phyloP scores from a whole-genome alignment of 2,888 invertebrate species.

The Lepidocyrtoides sp. region DNA sequence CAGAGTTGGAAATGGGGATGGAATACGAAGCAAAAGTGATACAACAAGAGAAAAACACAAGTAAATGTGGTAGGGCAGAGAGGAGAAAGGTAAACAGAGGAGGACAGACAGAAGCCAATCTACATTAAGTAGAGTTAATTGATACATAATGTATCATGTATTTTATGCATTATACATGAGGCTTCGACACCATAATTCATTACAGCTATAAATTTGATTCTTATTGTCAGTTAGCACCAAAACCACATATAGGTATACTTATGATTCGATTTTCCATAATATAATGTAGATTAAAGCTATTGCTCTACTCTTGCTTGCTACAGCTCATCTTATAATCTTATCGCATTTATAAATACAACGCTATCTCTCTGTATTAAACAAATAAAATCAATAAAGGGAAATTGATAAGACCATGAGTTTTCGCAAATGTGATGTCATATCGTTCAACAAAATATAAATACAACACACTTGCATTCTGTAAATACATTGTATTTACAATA shows the following conservation, averaged over 20 bases:
- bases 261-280: no score
- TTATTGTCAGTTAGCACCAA: background rate
- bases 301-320: background rate
- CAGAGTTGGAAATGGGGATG: background rate
- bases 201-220: background rate
- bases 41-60: background rate
- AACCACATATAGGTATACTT: no score
- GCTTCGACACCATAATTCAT: slow-evolving; percentile 42
- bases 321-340: slow-evolving; percentile 62
- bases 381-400: slow-evolving; percentile 56
- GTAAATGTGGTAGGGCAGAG: slow-evolving; percentile 9
- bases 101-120: no score
- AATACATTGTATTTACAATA: no score
- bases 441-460: no score
- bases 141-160: background rate
- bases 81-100: slow-evolving; percentile 48
- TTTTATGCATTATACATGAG: slow-evolving; percentile 64
- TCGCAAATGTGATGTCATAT: no score
- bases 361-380: slow-evolving; percentile 74
- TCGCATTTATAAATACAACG: background rate
- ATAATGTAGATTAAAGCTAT: no score
- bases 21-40: slow-evolving; percentile 4
- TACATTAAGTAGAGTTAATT: background rate
- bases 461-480: no score
- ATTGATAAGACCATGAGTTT: background rate